Conservation (phyloP, 2,888 invertebrate genomes). For the Drosophila conformis region DNA sequence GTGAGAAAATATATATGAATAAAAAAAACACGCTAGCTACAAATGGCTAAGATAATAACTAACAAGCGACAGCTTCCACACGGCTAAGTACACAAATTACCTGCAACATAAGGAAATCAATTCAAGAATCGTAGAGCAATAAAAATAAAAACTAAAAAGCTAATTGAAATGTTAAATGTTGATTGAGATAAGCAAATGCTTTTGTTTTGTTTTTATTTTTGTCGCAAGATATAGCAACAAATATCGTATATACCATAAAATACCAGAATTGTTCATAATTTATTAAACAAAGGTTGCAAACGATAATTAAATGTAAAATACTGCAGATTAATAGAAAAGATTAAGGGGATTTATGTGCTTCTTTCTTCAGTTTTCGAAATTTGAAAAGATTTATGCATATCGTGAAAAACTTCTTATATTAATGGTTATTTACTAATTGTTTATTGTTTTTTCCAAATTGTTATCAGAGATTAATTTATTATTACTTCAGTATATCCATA, state of each 20-base stretch:
- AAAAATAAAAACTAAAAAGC: slow-evolving; percentile 42
- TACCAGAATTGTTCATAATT: slow-evolving; percentile 39
- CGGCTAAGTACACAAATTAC: slow-evolving; percentile 45
- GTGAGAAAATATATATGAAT: slow-evolving; percentile 58
- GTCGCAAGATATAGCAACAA: slow-evolving; percentile 28
- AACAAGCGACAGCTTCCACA: slow-evolving; percentile 39
- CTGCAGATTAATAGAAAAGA: not conserved
- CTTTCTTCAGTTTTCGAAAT: not conserved
- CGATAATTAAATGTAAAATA: slow-evolving; percentile 13
- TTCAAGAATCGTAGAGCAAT: slow-evolving; percentile 61
- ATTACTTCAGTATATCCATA: not conserved
- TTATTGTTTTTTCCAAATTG: slow-evolving; percentile 2
- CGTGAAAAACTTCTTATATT: not conserved
- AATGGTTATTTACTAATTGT: not conserved
- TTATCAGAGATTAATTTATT: not conserved
- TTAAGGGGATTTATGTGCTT: not conserved
- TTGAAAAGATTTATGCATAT: slow-evolving; percentile 3
- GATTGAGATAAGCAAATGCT: slow-evolving; percentile 34
- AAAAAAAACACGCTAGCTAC: slow-evolving; percentile 33
- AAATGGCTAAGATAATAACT: slow-evolving; percentile 12
- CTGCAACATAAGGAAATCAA: slow-evolving; percentile 40
- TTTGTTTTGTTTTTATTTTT: slow-evolving; percentile 26
- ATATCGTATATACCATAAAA: slow-evolving; percentile 8
- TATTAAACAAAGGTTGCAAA: slow-evolving; percentile 4
- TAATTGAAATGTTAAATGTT: slow-evolving; percentile 57